These are phyloP conservation scores for Andrena fulva DNA, from an alignment of 2,888 invertebrate species.

Conservation along the genomic window DNA sequence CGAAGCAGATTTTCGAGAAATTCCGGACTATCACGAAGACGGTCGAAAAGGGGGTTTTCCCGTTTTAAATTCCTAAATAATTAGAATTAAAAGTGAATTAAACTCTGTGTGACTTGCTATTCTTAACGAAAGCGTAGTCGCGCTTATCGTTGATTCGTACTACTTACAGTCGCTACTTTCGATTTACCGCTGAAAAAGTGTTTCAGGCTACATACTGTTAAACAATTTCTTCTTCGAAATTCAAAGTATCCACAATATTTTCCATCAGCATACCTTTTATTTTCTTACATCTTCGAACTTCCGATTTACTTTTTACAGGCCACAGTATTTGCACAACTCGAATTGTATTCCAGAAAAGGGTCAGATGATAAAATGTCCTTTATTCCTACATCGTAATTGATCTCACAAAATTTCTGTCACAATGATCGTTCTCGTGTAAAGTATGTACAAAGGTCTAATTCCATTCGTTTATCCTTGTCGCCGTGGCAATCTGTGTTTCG, in stretches of 20 bases:
- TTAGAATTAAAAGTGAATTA: neutral
- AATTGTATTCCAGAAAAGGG: neutral
- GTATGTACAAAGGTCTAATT: conserved; percentile 21
- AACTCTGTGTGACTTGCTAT: neutral
- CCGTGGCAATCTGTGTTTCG: conserved; percentile 22
- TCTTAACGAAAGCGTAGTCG: neutral
- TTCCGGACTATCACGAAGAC: too few species aligned
- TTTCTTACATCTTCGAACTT: too few species aligned
- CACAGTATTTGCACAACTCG: too few species aligned
- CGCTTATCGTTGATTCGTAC: neutral
- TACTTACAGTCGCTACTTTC: neutral
- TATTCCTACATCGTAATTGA: neutral
- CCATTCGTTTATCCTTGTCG: conserved; percentile 40
- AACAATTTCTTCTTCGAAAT: too few species aligned
- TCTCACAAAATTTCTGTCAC: neutral
- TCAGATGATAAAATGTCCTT: too few species aligned
- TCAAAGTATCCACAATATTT: too few species aligned
- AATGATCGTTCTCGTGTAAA: neutral
- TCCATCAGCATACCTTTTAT: too few species aligned
- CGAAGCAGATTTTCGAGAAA: too few species aligned
- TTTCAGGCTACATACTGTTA: too few species aligned
- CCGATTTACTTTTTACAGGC: too few species aligned
- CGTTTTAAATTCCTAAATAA: neutral
- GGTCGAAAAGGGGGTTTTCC: neutral
- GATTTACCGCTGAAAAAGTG: neutral